Conservation (phyloP, 2,797 vertebrate genomes). For the Chaetophractus vellerosus region DNA sequence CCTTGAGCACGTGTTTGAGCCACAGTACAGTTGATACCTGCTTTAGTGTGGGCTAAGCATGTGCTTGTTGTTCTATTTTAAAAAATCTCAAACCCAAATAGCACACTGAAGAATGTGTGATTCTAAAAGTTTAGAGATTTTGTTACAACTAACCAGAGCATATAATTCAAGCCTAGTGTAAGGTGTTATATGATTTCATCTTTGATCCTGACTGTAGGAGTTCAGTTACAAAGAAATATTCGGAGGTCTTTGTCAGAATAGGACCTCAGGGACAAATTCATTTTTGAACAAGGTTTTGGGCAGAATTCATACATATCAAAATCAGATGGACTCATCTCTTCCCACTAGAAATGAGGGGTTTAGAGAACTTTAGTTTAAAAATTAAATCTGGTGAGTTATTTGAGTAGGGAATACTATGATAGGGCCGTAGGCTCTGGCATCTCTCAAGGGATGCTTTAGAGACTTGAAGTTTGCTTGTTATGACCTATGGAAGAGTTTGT, state of each 20-base stretch:
- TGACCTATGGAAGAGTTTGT: not conserved
- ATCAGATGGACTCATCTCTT: not conserved
- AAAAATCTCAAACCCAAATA: not conserved
- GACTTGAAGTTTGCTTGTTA: not conserved
- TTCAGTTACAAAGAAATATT: not conserved
- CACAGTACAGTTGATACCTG: too few species aligned
- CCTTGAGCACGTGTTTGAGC: not conserved
- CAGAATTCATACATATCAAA: not conserved
- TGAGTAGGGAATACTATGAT: not conserved
- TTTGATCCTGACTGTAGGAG: not conserved
- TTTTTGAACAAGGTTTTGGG: not conserved
- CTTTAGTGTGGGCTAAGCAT: not conserved
- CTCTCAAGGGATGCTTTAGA: not conserved
- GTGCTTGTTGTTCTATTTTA: not conserved
- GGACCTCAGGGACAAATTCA: not conserved
- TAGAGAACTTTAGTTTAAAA: slow-evolving; percentile 3
- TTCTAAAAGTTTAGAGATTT: slow-evolving; percentile 36
- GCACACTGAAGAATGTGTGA: not conserved
- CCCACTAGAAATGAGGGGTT: not conserved
- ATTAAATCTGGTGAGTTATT: not conserved
- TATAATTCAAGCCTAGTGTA: slow-evolving; percentile 32
- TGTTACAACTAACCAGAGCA: not conserved
- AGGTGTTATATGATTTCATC: not conserved
- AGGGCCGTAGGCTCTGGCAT: not conserved
- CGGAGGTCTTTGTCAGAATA: slow-evolving; percentile 23